A percentile compares a stretch with the other conserved stretches of the same genome.
phyloP scores from a whole-genome alignment of 2,113 vertebrate species.

The Sinocyclocheilus grahami region DNA sequence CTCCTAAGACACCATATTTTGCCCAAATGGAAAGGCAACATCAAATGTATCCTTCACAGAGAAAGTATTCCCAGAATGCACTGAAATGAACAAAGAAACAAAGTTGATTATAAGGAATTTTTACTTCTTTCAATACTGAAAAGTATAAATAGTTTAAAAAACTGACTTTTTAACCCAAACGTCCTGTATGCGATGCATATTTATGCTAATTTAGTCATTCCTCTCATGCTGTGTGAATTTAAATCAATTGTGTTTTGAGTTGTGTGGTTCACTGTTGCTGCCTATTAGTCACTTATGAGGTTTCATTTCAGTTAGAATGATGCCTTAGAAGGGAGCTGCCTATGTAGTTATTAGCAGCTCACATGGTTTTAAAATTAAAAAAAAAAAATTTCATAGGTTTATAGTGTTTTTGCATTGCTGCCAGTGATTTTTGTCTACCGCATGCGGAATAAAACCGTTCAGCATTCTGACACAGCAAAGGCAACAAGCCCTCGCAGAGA shows the following conservation, averaged over 20 bases:
- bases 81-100: background rate
- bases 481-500: background rate
- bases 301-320: background rate
- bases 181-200: background rate
- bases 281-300: background rate
- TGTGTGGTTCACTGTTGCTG: background rate
- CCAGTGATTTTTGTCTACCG: background rate
- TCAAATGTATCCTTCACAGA: background rate
- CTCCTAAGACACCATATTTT: background rate
- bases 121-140: background rate
- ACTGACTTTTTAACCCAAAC: background rate
- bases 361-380: background rate
- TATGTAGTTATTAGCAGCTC: background rate
- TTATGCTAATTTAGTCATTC: background rate
- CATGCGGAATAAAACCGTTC: background rate
- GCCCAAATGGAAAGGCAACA: constrained; percentile 6
- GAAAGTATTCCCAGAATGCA: background rate
- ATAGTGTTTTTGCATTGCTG: background rate
- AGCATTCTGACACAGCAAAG: background rate
- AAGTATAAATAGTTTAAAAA: background rate
- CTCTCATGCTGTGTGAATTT: background rate
- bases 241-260: background rate
- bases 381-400: too few species aligned
- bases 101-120: background rate
- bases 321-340: background rate